phyloP scores from a whole-genome alignment of 2,888 invertebrate genomes.

The Phyllotreta striolata region DNA sequence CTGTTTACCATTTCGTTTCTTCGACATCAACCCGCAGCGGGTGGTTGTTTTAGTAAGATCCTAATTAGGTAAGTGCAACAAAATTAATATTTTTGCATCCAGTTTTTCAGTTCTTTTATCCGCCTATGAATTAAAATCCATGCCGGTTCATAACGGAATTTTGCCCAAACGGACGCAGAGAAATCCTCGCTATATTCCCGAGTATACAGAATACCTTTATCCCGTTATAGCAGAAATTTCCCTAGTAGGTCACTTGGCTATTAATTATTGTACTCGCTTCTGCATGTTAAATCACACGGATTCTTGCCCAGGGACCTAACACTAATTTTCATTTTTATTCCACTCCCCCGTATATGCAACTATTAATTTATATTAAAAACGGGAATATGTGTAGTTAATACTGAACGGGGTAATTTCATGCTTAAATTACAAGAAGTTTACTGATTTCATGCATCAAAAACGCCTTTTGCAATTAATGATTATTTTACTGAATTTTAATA shows the following conservation, averaged over 20 bases:
- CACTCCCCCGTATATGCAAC: conserved; percentile 14
- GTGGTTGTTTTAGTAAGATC: background rate
- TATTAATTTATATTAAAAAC: conserved; percentile 25
- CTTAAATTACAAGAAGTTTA: too few relatives aligned
- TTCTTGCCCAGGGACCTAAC: conserved; percentile 20
- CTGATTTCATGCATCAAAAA: too few relatives aligned
- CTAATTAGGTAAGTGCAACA: conserved; percentile 4
- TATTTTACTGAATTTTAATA: conserved; percentile 7
- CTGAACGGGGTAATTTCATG: too few relatives aligned
- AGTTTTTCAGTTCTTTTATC: conserved; percentile 8
- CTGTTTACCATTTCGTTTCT: too few relatives aligned
- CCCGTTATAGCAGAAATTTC: conserved; percentile 29
- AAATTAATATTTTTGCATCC: conserved; percentile 1
- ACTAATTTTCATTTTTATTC: conserved; percentile 27
- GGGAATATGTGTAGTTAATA: background rate
- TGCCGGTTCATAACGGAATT: conserved; percentile 5
- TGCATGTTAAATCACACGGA: conserved; percentile 31
- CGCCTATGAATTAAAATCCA: conserved; percentile 15
- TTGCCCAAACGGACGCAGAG: conserved; percentile 9
- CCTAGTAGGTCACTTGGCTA: conserved; percentile 29
- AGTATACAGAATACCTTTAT: conserved; percentile 27
- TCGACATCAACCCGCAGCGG: too few relatives aligned
- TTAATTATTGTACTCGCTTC: conserved; percentile 29
- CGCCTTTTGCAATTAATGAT: conserved; percentile 1
- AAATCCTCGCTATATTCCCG: conserved; percentile 19